These are phyloP conservation scores for Heliconius hermathena DNA, from an alignment of 1,140 invertebrate genomes.

Conservation along the genomic window DNA sequence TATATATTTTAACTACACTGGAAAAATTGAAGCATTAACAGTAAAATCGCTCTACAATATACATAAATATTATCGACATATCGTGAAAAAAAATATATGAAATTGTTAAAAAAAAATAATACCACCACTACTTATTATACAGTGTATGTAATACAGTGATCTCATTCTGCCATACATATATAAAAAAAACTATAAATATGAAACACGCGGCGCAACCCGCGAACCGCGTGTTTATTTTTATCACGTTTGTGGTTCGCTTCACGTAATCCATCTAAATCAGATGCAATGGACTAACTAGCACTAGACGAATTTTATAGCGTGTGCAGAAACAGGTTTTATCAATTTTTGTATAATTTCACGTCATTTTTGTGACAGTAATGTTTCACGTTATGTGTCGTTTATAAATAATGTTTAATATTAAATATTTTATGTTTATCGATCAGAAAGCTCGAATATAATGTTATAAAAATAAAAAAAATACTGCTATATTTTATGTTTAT, in stretches of 20 bases:
- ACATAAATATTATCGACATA: too few relatives aligned
- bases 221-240: slow-evolving; percentile 1
- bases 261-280: slow-evolving; percentile 22
- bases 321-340: slow-evolving; percentile 38
- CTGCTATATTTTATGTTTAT: too few relatives aligned
- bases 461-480: too few relatives aligned
- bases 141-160: not conserved
- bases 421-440: too few relatives aligned
- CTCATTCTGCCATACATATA: not conserved
- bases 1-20: too few relatives aligned
- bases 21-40: too few relatives aligned
- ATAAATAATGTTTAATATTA: too few relatives aligned
- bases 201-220: not conserved
- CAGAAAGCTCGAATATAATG: too few relatives aligned
- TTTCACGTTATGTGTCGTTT: not conserved
- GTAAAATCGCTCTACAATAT: too few relatives aligned
- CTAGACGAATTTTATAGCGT: slow-evolving; percentile 47
- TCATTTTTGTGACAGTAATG: slow-evolving; percentile 30
- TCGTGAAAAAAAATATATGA: too few relatives aligned
- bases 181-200: not conserved
- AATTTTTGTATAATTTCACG: slow-evolving; percentile 38
- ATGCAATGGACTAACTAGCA: slow-evolving; percentile 40
- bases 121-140: not conserved
- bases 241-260: slow-evolving; percentile 15
- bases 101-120: too few relatives aligned